Percentiles rank a stretch among this genome's conserved stretches.
These are phyloP conservation scores for Phacellophora camtschatica DNA, from an alignment of 30 jellyfish, hydroid and myxozoan genomes.

Conservation along the genomic window DNA sequence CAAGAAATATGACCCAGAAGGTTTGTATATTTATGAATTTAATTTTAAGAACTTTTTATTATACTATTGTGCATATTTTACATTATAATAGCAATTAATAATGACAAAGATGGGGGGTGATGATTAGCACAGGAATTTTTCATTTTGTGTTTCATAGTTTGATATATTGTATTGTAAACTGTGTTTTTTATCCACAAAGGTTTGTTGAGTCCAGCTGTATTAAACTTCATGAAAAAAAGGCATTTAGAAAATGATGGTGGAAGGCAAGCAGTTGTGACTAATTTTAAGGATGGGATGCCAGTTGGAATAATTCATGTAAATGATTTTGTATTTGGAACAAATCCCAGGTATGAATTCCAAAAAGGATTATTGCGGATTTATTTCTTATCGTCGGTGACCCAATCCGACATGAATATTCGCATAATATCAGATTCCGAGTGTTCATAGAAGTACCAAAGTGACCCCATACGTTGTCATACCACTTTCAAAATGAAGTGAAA, in stretches of 20 bases:
- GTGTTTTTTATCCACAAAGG: slow-evolving; percentile 30
- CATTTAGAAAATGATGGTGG: slow-evolving; percentile 85
- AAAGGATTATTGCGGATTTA: too few species aligned
- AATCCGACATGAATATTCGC: too few species aligned
- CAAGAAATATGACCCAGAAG: slow-evolving; percentile 69
- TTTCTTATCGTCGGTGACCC: too few species aligned
- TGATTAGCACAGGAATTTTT: too few species aligned
- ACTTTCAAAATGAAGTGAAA: too few species aligned
- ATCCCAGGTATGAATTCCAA: slow-evolving; percentile 99
- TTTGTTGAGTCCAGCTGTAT: slow-evolving; percentile 70
- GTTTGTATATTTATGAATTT: background rate
- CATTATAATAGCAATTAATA: too few species aligned
- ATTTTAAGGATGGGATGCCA: slow-evolving; percentile 72
- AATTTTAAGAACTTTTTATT: background rate
- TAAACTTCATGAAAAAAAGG: slow-evolving; percentile 77
- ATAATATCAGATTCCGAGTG: too few species aligned
- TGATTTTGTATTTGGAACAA: slow-evolving; percentile 88
- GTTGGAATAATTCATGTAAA: slow-evolving; percentile 78
- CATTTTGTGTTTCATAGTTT: too few species aligned
- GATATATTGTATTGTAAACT: background rate
- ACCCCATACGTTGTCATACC: too few species aligned
- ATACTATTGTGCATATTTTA: background rate
- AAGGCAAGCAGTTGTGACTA: slow-evolving; percentile 67
- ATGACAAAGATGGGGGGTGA: too few species aligned
- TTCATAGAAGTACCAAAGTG: too few species aligned